Percentiles rank a stretch among this genome's conserved stretches.
Conservation (phyloP, 2,888 invertebrate species). For the Leucoma salicis region DNA sequence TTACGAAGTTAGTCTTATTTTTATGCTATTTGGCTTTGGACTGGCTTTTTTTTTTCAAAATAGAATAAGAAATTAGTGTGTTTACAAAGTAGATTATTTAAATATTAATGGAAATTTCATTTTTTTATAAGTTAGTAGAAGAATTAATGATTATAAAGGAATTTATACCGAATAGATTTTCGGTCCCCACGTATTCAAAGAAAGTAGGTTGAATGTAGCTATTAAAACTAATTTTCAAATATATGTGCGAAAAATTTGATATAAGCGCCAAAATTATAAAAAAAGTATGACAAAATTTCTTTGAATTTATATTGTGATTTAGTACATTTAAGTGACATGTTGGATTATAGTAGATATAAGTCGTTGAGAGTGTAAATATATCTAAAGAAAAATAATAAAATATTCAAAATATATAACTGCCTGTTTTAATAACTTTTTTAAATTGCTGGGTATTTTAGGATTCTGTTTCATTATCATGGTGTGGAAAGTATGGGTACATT, state of each 20-base stretch:
- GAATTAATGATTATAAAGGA: too few relatives aligned
- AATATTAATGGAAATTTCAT: conserved; percentile 36
- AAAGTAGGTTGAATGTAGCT: conserved; percentile 15
- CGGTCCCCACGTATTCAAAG: conserved; percentile 8
- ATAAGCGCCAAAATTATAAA: conserved; percentile 56
- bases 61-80: conserved; percentile 60
- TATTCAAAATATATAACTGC: conserved; percentile 38
- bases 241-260: conserved; percentile 29
- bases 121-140: conserved; percentile 23
- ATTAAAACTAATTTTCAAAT: conserved; percentile 16
- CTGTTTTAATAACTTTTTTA: too few relatives aligned
- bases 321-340: conserved; percentile 62
- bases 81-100: conserved; percentile 51
- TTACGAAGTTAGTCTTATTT: conserved; percentile 74
- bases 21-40: conserved; percentile 72
- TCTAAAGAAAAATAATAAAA: conserved; percentile 64
- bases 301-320: conserved; percentile 70
- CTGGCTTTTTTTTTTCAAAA: conserved; percentile 63
- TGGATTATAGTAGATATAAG: conserved; percentile 58
- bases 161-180: too few relatives aligned
- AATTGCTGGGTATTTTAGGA: too few relatives aligned
- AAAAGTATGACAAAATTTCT: conserved; percentile 47
- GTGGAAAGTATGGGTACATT: too few relatives aligned
- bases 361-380: conserved; percentile 67
- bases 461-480: too few relatives aligned